Evolutionary conservation across 2,888 invertebrate species (phyloP).

Genomic region (Stictocephala bisonia): DNA sequence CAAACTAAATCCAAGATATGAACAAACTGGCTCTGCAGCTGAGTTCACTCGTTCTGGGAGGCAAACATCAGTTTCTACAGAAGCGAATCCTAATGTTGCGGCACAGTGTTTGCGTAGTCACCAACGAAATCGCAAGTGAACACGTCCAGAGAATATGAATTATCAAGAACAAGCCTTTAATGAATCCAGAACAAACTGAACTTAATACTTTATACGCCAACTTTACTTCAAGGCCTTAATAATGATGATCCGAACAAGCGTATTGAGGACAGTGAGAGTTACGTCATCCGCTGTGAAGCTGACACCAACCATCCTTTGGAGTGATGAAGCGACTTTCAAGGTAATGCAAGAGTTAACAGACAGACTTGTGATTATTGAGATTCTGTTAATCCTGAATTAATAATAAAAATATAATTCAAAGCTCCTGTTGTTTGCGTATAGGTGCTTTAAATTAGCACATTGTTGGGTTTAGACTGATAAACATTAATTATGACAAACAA

Average conservation of each 20-base stretch:
- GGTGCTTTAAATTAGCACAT: no score
- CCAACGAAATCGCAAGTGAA: background rate
- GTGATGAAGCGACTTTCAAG: conserved; percentile 36
- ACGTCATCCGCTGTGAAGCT: background rate
- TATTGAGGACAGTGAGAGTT: conserved; percentile 20
- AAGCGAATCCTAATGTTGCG: conserved; percentile 36
- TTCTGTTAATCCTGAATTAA: conserved; percentile 34
- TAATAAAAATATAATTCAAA: conserved; percentile 7
- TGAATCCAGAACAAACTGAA: no score
- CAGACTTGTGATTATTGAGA: conserved; percentile 39
- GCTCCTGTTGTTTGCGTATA: conserved; percentile 24
- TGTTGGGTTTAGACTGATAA: no score
- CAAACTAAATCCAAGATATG: conserved; percentile 24
- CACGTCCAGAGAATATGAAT: no score
- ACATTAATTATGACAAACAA: no score
- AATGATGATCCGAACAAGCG: no score
- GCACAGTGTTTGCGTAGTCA: conserved; percentile 8
- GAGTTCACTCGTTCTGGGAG: conserved; percentile 28
- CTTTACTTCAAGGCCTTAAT: no score
- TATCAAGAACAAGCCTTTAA: no score
- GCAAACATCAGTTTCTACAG: conserved; percentile 30
- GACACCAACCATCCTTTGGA: conserved; percentile 32
- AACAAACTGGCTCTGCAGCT: conserved; percentile 30
- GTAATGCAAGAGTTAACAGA: conserved; percentile 30
- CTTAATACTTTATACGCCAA: no score